Base-by-base conservation (phyloP, 2,888 invertebrate species). In the Crioceris asparagi region DNA sequence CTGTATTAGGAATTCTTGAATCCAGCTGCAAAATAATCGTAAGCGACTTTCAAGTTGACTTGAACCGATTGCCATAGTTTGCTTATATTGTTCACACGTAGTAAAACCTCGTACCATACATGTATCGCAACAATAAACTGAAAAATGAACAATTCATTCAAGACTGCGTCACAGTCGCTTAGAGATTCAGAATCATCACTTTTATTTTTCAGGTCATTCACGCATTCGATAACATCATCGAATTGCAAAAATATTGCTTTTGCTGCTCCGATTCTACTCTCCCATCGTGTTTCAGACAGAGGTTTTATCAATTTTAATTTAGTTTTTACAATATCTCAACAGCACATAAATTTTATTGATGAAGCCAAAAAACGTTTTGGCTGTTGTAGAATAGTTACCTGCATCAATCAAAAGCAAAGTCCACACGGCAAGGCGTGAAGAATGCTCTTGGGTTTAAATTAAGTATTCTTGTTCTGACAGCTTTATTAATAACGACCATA, bases 311-410 rank as follows among this genome's bases (percentile, higher is more conserved):
- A 47, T 37, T 51, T 53, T 38, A 38, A 32, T 36, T 32, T 36
- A 21, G 14, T 14, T 12, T 32, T 32, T 7, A 38, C 29, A 32
- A 32, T 32, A 15, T 41, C 61, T 3, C 61, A 55, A 12, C 16
- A 42, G 30, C 35, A 37, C 23, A 35, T 35, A 44, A 25, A 40
- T 40, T 32, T 45, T 38, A 30, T 38, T 38, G 12, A 38, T 41
- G 15, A 41, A 41, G 33, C 41, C 31, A 40, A 41, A 39, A 30
- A 43, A 35, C 16, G 32, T 35, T 38, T 41, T 41, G 29, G 41
- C 37, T 27, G 17, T 16, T 2, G 19, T 12, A 19, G 33, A 37
- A 29, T 29, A 32, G 18, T 40, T 43, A 15, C 40, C 38, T 38
- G 38, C 32, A 27, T 38, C 36, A 32, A 38, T 23, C 15, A 40